Percentiles rank a stretch among this genome's conserved stretches.
Conservation (phyloP, 2,888 invertebrate species). For the Drosophila meridiana region DNA sequence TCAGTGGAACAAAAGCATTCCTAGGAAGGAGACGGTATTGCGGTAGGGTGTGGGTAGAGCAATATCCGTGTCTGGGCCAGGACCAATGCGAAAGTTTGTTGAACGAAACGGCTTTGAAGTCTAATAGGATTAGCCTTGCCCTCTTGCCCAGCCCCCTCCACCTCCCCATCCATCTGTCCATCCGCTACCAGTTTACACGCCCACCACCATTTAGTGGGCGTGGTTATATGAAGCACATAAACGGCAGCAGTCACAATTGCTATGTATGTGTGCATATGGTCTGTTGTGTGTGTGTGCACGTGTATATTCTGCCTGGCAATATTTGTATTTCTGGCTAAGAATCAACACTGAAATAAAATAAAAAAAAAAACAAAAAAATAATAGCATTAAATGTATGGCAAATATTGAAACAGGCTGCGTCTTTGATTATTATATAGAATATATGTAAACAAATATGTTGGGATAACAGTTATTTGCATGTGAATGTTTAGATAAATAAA, state of each 20-base stretch:
- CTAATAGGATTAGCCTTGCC: conserved; percentile 74
- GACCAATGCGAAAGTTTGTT: conserved; percentile 68
- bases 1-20: conserved; percentile 2
- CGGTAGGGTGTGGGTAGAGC: not conserved
- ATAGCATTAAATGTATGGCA: conserved; percentile 63
- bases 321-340: conserved; percentile 30
- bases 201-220: conserved; percentile 46
- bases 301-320: conserved; percentile 10
- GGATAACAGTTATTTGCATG: not conserved
- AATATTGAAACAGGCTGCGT: conserved; percentile 55
- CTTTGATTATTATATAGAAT: conserved; percentile 37
- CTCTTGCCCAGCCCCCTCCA: not conserved
- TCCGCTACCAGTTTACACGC: not conserved
- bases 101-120: conserved; percentile 76
- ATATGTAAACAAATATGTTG: conserved; percentile 11
- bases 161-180: no score
- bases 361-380: conserved; percentile 10
- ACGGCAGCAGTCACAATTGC: conserved; percentile 34
- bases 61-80: conserved; percentile 34
- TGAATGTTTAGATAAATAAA: conserved; percentile 5
- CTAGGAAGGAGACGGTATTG: not conserved
- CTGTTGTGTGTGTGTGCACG: conserved; percentile 13
- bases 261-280: conserved; percentile 26
- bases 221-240: conserved; percentile 61
- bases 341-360: conserved; percentile 41